Base-by-base conservation (phyloP, 2,113 vertebrate genomes). In the Sylvilagus bachmani region DNA sequence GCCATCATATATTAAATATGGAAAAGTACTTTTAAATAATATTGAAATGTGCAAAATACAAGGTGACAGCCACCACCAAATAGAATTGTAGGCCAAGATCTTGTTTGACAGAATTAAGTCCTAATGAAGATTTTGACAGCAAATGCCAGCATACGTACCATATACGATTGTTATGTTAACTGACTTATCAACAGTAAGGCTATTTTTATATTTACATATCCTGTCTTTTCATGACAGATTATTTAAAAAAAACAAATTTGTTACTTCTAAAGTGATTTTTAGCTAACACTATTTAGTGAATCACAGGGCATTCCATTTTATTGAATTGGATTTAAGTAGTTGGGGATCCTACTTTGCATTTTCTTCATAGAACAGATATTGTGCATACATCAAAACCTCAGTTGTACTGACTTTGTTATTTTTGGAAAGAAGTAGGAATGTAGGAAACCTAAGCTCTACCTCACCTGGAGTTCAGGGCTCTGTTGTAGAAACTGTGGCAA, bases 11-110 rank as follows among this genome's bases (percentile, higher is more conserved):
- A 96, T 96, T 98, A 98, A 97, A 95, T 97, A 96, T 84, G 80
- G 93, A 90, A 96, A 98, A 96, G 80, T 80, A 93, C 92, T 95
- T 93, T 98, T 97, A 98, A 96, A 92, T 97, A 96, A 90, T 95
- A 91, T 93, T 96, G 97, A 97, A 97, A 97, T 25, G 70, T 95
- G 92, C 89, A 92, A 86, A 96, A 73, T 95, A 49, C 84, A 88
- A 95, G 95, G 86, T 91, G 96, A 96, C 93, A 97, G 97, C 97
- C 97, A 86, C 87, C 77, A 89, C 71, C 58, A 86, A 93, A 95
- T 89, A 87, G 90, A 86, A 96, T 91, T 96, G 67, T 79, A 97
- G 67, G 85, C 83, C 83, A 83, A 66, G 79, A 86, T 89, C 85
- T 31, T 64, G 67, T 96, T 93, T 91, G 96, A 85, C 90, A 96